Conservation (phyloP, 2,888 invertebrate genomes). For the Chymomyza caudatula region DNA sequence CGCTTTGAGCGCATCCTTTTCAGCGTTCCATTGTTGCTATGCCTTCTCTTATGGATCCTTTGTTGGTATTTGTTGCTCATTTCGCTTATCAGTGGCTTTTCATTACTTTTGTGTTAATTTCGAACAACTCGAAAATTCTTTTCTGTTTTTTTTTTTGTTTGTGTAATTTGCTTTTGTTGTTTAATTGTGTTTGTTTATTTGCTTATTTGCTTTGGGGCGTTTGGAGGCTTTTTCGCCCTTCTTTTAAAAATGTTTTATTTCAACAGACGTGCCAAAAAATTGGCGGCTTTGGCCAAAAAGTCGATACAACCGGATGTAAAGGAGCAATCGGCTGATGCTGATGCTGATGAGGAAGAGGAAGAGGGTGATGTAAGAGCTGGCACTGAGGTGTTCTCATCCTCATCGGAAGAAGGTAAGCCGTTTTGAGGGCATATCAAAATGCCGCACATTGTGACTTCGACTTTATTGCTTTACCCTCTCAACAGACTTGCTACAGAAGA, state of each 20-base stretch:
- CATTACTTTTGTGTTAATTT: constrained; percentile 75
- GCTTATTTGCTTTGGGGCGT: neutral
- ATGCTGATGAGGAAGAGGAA: constrained; percentile 41
- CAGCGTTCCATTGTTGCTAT: constrained; percentile 29
- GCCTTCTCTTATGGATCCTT: constrained; percentile 39
- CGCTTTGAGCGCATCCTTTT: constrained; percentile 11
- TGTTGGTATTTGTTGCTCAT: constrained; percentile 54
- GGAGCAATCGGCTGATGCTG: constrained; percentile 25
- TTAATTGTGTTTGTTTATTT: constrained; percentile 59
- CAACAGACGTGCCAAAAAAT: constrained; percentile 44
- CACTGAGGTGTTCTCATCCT: constrained; percentile 44
- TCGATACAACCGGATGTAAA: constrained; percentile 49
- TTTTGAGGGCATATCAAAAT: neutral
- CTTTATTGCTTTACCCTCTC: neutral
- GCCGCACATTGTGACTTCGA: neutral
- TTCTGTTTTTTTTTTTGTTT: constrained; percentile 16
- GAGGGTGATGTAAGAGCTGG: constrained; percentile 14
- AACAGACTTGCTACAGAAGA: constrained; percentile 45
- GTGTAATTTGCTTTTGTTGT: constrained; percentile 20
- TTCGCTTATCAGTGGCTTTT: constrained; percentile 73
- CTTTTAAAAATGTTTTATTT: constrained; percentile 7
- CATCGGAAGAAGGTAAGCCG: constrained; percentile 56
- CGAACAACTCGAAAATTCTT: constrained; percentile 32
- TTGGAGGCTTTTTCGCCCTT: constrained; percentile 13
- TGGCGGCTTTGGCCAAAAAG: constrained; percentile 50